Base-by-base conservation (phyloP, 1,140 invertebrate genomes). In the Eupeodes corollae region DNA sequence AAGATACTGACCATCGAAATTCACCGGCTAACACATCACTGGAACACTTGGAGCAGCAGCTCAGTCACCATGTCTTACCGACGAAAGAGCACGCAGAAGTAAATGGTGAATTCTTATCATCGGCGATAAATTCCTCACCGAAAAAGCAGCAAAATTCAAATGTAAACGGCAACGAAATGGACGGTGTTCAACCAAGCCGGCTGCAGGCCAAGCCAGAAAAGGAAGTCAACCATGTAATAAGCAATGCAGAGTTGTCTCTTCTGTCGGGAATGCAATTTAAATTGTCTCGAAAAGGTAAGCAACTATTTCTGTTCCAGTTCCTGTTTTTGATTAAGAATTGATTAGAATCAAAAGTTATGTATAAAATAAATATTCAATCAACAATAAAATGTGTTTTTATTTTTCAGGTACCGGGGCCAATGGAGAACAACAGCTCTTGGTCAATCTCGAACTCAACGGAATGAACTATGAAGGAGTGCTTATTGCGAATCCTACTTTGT, bases 391-490 rank as follows among this genome's bases (percentile, higher is more conserved):
- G 9, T 26, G 2, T 47, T 40, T 56, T 50, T 31, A 12, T 48
- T 53, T 66, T 69, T 2, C 63, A 84, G 82, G 79, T 48, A 83
- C 83, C 53, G 75, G 78, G 18, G 73, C 69, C 49, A 84, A 84
- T 50, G 80, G 82, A 3, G 88, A 93, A 57, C 87, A 83, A 60
- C 92, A 93, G 14, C 70, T 98, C 37, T 84, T 91, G 30, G 91
- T 98, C 5, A 93, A 87, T 55, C 91, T 99, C 82, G 92, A 98
- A 69, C 79, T 98, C 35, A 97, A 98, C 65, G 94, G 94, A 32
- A 80, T 88, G 13, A 83, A 82, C 59, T 94, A 92, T 61, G 84
- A 91, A 70, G 90, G 90, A 11, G 82, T 92, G 12, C 73, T 93
- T 1, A 88, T 89, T 68, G 86, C 88, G 37, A 82, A 86, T 64